Evolutionary conservation across 2,888 invertebrate genomes (phyloP).

Genomic region (Gymnocheta viridis): DNA sequence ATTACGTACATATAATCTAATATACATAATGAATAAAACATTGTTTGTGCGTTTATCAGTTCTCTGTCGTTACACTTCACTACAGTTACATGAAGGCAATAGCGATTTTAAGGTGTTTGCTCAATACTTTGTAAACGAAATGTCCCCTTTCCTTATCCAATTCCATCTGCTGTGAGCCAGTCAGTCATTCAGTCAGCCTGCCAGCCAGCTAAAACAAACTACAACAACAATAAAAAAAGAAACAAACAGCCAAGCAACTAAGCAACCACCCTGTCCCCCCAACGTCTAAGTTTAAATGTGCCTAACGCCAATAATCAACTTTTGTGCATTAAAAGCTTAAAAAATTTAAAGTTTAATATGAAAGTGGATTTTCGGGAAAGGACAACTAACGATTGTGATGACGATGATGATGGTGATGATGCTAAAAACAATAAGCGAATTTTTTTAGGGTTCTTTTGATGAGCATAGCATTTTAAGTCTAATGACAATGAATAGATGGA

Average conservation of each 20-base stretch:
- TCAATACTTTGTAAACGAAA: slow-evolving; percentile 38
- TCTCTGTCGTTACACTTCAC: slow-evolving; percentile 23
- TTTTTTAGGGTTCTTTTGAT: slow-evolving; percentile 57
- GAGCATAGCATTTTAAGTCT: slow-evolving; percentile 59
- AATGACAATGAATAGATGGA: slow-evolving; percentile 44
- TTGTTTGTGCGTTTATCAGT: slow-evolving; percentile 38
- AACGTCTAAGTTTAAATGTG: slow-evolving; percentile 43
- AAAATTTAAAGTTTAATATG: slow-evolving; percentile 78
- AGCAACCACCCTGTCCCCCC: background rate
- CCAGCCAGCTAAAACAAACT: background rate
- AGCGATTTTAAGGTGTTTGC: slow-evolving; percentile 51
- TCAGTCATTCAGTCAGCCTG: background rate
- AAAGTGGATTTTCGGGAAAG: slow-evolving; percentile 74
- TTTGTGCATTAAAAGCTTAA: slow-evolving; percentile 78
- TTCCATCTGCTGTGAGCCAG: slow-evolving; percentile 6
- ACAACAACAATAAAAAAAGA: background rate
- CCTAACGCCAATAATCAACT: slow-evolving; percentile 76
- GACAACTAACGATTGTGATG: slow-evolving; percentile 53
- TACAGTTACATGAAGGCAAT: slow-evolving; percentile 37
- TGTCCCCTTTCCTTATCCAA: background rate
- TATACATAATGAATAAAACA: slow-evolving; percentile 44
- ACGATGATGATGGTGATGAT: slow-evolving; percentile 46
- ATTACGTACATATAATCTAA: background rate
- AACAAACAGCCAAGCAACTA: slow-evolving; percentile 2
- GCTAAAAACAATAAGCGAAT: slow-evolving; percentile 55